Evolutionary conservation across 2,113 vertebrate genomes (phyloP).

Genomic region (Oncorhynchus kisutch): DNA sequence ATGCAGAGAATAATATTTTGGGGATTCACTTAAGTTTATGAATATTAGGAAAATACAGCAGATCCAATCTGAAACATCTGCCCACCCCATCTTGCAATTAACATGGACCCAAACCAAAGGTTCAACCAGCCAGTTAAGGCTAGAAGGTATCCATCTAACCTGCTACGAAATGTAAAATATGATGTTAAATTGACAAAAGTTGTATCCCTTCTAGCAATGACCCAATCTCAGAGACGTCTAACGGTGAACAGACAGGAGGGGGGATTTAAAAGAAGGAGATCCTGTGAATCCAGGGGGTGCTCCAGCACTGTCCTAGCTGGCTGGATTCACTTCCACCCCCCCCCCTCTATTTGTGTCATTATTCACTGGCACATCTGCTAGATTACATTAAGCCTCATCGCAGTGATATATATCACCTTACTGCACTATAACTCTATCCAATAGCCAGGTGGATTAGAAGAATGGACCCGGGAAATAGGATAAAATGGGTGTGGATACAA

Average conservation of each 20-base stretch:
- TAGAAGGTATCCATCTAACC: too few species aligned
- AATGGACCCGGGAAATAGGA: conserved; percentile 38
- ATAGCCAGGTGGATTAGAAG: conserved; percentile 46
- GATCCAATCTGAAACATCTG: conserved; percentile 24
- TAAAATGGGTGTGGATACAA: conserved; percentile 41
- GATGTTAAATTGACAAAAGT: too few species aligned
- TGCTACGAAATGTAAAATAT: too few species aligned
- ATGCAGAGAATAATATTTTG: too few species aligned
- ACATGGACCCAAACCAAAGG: not conserved
- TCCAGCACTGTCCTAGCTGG: conserved; percentile 28
- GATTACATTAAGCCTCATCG: conserved; percentile 62
- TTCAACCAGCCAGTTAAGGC: not conserved
- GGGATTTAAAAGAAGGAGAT: conserved; percentile 34
- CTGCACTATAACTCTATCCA: conserved; percentile 46
- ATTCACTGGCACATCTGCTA: conserved; percentile 57
- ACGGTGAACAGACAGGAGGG: conserved; percentile 43
- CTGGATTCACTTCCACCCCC: conserved; percentile 40
- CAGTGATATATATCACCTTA: conserved; percentile 57
- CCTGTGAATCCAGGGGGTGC: conserved; percentile 51
- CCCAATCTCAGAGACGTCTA: not conserved
- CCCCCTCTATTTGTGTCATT: conserved; percentile 58
- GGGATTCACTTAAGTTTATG: too few species aligned
- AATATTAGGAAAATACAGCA: not conserved
- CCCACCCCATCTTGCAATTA: conserved; percentile 25
- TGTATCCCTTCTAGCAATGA: too few species aligned